A percentile compares a stretch with the other conserved stretches of the same genome.
Evolutionary conservation across 2,797 vertebrate species (phyloP).

Genomic region (Poecilia gillii): DNA sequence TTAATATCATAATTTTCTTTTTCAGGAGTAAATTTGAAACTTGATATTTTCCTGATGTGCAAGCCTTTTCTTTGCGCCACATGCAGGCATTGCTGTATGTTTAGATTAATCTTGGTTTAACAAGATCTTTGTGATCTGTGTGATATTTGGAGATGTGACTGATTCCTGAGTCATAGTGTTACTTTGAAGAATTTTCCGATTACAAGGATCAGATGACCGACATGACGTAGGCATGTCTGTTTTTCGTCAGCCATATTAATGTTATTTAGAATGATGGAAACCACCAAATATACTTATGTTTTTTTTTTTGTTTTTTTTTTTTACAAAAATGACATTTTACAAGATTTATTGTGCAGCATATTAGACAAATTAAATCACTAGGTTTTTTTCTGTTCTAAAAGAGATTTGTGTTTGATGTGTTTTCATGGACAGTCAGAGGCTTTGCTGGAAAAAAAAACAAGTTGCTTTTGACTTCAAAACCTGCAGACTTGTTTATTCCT

Average conservation of each 20-base stretch:
- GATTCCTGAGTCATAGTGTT: constrained; percentile 35
- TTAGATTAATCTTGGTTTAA: constrained; percentile 1
- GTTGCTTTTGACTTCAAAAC: background rate
- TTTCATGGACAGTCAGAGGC: constrained; percentile 14
- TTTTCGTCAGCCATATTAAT: constrained; percentile 61
- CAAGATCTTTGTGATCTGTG: constrained; percentile 6
- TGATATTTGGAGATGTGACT: constrained; percentile 23
- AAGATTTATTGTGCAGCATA: constrained; percentile 23
- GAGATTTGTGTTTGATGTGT: background rate
- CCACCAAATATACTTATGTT: constrained; percentile 34
- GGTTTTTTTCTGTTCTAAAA: constrained; percentile 22
- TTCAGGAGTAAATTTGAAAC: background rate
- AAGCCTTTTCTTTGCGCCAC: background rate
- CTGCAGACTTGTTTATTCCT: constrained; percentile 18
- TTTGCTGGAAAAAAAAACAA: background rate
- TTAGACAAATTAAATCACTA: constrained; percentile 47
- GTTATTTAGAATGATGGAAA: constrained; percentile 67
- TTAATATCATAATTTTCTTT: background rate
- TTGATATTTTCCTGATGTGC: background rate
- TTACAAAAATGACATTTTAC: constrained; percentile 40
- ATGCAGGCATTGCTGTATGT: background rate
- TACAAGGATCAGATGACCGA: constrained; percentile 31
- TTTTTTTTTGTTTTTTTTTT: constrained; percentile 29
- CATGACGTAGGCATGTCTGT: constrained; percentile 56
- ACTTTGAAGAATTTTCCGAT: constrained; percentile 28